Evolutionary conservation across 2,888 invertebrate species (phyloP), one percentile per base, ranked within the genome.

Genomic region (Craniophora ligustri): DNA sequence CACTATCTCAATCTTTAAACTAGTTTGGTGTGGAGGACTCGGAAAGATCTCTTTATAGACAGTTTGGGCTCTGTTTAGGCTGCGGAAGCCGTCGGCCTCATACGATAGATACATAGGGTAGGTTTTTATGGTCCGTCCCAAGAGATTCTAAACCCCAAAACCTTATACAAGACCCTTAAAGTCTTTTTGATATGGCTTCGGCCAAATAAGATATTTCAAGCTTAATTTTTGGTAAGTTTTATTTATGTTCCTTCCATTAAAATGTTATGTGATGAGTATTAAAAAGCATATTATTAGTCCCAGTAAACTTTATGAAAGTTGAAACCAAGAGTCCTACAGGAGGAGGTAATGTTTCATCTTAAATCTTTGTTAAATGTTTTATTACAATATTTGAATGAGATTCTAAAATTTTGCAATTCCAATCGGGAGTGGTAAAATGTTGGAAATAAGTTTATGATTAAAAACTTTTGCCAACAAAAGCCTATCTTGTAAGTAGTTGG

Each of bases 1-100:
- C 42, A 65, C 59, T 65, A 59, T 65, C 57, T 45, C 64, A 45
- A 64, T 62, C 42, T 59, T 59, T 40, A 59, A 59, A 59, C 46
- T 53, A 28, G 36, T 57, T 48, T 34, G 38, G 26, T 30, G 32
- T 13, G 19, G 14, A 32, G 18, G 23, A 16, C 13, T 26, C 21
- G 28, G 23, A 34, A 35, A 49, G 21, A 30, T 47, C 42, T 46
- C 13, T 35, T 47, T 59, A 65, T 36, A 45, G 58, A 14, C 19
- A 63, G 32, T 38, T 26, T 16, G 21, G 16, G 40, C 28, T 57
- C 31, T 32, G 28, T 31, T 39, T 15, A 13, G 26, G 39, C 30
- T 23, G 23, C 16, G 16, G 13, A 35, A 18, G 23, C 13, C 5
- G 10, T 38, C 23, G 28, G 46, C 11, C 47, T 44, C 46, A 53